A percentile compares a stretch with the other conserved stretches of the same genome.
Conservation (phyloP, 1,140 invertebrate genomes). For the Micrasema longulum region DNA sequence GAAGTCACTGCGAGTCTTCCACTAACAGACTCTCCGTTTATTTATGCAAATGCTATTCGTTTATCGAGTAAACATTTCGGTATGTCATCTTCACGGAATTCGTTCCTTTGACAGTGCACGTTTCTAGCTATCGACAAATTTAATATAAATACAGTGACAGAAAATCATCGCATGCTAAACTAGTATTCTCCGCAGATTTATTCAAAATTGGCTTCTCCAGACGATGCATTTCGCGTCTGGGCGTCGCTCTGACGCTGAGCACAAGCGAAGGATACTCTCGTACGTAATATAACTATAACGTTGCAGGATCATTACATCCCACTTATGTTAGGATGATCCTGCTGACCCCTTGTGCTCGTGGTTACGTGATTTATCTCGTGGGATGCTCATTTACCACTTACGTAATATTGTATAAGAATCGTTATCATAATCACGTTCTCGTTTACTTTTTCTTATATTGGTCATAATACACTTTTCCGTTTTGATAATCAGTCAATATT, state of each 20-base stretch:
- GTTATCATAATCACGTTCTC: too few relatives aligned
- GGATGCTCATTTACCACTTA: too few relatives aligned
- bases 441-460: too few relatives aligned
- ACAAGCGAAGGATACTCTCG: constrained; percentile 10
- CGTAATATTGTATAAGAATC: too few relatives aligned
- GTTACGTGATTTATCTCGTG: too few relatives aligned
- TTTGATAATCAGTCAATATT: too few relatives aligned
- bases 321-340: background rate
- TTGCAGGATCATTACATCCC: constrained; percentile 27
- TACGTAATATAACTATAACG: background rate
- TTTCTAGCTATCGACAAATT: background rate
- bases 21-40: constrained; percentile 23
- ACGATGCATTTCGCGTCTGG: constrained; percentile 24
- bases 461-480: too few relatives aligned
- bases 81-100: constrained; percentile 6
- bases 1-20: background rate
- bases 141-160: too few relatives aligned
- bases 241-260: background rate
- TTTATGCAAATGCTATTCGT: constrained; percentile 35
- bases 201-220: background rate
- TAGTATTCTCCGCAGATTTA: background rate
- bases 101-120: constrained; percentile 2
- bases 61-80: constrained; percentile 32
- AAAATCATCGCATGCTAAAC: background rate
- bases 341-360: background rate